Base-by-base conservation (phyloP, 2,888 invertebrate species). In the Noctua janthina region DNA sequence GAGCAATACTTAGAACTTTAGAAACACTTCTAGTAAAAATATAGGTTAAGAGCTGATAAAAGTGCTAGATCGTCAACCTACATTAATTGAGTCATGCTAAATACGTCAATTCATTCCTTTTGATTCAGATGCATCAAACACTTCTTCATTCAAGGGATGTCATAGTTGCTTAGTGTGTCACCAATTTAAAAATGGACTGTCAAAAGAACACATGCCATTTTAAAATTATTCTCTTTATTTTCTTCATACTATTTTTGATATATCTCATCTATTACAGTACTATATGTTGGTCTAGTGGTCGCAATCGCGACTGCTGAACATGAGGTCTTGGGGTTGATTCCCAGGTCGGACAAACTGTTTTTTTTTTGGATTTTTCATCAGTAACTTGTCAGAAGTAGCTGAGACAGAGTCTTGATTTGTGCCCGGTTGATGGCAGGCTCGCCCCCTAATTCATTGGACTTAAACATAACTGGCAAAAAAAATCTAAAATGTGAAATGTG, bases 31-130 rank as follows among this genome's bases (percentile, higher is more conserved):
- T 87, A 79, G 46, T 64, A 62, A 82, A 83, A 87, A 87, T 87
- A 59, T 87, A 64, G 71, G 71, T 87, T 87, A 74, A 85, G 72
- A 87, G 87, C 85, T 87, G 80, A 80, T 85, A 64, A 35, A 83
- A 49, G 51, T 73, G 80, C 49, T 74, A 76, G 51, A 87, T 73
- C 56, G 49, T 74, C 78, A 86, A 59, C 46, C 68, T 82, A 46
- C 35, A 86, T 77, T 81, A 81, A 83, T 74, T 74, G 66, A 71
- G 70, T 83, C 81, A 71, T 66, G 15, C 39, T 3, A 59, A 66
- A 35, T 35, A 66, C 43, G 64, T 79, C 56, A 73, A 56, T 74
- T 79, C 1, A 35, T 56, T 77, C 51, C 46, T 69, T 69, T 69
- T 29, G 17, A 81, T 62, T 78, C 59, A 46, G 10, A 59, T 66